Conservation (phyloP, 2,888 invertebrate species). For the Callyntrura sp. region DNA sequence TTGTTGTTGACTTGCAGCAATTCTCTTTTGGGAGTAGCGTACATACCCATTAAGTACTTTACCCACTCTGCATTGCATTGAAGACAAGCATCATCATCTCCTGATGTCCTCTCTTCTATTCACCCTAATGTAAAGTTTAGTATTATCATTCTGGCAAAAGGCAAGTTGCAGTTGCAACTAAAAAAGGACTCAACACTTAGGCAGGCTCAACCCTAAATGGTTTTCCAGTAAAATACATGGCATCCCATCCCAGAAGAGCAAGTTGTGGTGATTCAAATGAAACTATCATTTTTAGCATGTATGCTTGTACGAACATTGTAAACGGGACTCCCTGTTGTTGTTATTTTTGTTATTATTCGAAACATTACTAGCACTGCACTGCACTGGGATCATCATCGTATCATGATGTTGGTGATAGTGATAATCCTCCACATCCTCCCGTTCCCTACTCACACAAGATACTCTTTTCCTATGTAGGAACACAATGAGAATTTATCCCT, state of each 20-base stretch:
- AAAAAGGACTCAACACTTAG: conserved; percentile 49
- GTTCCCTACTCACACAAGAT: conserved; percentile 24
- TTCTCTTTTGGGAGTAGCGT: too few relatives aligned
- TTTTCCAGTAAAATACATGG: conserved; percentile 31
- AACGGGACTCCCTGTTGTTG: not conserved
- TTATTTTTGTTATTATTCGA: not conserved
- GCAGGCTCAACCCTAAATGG: conserved; percentile 43
- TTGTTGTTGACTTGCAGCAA: too few relatives aligned
- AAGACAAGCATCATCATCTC: conserved; percentile 8
- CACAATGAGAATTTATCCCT: conserved; percentile 8
- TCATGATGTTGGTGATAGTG: too few relatives aligned
- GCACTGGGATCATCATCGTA: not conserved
- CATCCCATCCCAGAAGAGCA: not conserved
- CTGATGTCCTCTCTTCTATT: not conserved
- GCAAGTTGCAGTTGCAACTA: conserved; percentile 11
- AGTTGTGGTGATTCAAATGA: not conserved
- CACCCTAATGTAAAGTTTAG: too few relatives aligned
- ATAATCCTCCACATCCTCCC: conserved; percentile 14
- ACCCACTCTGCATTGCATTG: conserved; percentile 1
- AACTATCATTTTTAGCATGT: conserved; percentile 2
- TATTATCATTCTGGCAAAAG: too few relatives aligned
- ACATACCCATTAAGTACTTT: too few relatives aligned
- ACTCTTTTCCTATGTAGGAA: conserved; percentile 19
- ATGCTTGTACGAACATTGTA: not conserved
- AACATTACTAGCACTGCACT: too few relatives aligned